Evolutionary conservation across 2,888 invertebrate genomes (phyloP), one percentile per base, ranked within the genome.

Genomic region (Diloba caeruleocephala): DNA sequence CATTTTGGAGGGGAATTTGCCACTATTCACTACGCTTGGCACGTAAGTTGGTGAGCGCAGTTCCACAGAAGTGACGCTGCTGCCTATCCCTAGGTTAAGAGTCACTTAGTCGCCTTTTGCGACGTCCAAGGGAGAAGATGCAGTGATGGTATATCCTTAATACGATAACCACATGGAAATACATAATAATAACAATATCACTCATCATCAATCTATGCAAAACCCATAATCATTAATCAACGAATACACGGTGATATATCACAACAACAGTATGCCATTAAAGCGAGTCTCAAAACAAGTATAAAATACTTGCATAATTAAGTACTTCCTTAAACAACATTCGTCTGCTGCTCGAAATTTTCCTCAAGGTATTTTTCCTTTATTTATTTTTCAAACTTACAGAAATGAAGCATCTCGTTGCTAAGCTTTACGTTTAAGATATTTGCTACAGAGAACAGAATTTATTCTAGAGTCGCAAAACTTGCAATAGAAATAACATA

Each of bases 241-340:
- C 17, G 2, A 29, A 7, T 1, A 29, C 10, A 1, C n/a, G 13
- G 13, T 6, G 29, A 29, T 29, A 29, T 5, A 29, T 1, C 26
- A 9, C 7, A 6, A 42, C 6, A 34, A 5, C 2, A 8, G 10
- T 33, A 28, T 21, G 6, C 5, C 21, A 21, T 21, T 21, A 21
- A 21, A 5, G 3, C n/a, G n/a, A n/a, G n/a, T n/a, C 26, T 13
- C 9, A 33, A 10, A 6, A 26, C 5, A 26, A 10, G 31, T 39
- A 36, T 7, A 29, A 33, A 49, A 15, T 39, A 34, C 9, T 6
- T 2, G 33, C 43, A 39, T 33, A 21, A 36, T 44, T 65, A 51
- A 66, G 43, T 1, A 37, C 46, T 62, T 59, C 67, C 61, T 66
- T 13, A 44, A 58, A 23, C 5, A 12, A 32, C 25, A 46, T 31